Percentiles rank a stretch among this genome's conserved stretches.
Evolutionary conservation across 1,140 invertebrate genomes (phyloP).

Genomic region (Leptopilina clavipes): DNA sequence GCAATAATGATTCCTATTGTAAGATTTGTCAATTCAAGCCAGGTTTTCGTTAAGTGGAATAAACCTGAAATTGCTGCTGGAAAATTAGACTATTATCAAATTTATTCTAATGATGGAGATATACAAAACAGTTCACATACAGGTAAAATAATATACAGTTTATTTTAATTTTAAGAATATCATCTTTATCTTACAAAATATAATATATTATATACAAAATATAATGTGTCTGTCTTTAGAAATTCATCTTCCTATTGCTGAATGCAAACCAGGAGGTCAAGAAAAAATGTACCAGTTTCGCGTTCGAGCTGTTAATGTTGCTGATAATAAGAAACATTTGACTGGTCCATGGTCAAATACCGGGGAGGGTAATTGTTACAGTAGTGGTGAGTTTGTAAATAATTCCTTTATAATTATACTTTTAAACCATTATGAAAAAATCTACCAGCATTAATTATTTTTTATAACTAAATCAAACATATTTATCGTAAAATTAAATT

Average conservation of each 20-base stretch:
- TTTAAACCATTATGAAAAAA: too few relatives aligned
- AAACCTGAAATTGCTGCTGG: slow-evolving; percentile 79
- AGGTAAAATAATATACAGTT: slow-evolving; percentile 52
- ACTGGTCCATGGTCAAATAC: slow-evolving; percentile 71
- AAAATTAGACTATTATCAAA: slow-evolving; percentile 77
- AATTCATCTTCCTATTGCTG: slow-evolving; percentile 64
- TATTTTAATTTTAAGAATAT: too few relatives aligned
- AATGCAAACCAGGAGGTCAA: slow-evolving; percentile 65
- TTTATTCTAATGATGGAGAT: slow-evolving; percentile 60
- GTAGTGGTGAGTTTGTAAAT: slow-evolving; percentile 57
- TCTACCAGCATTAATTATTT: too few relatives aligned
- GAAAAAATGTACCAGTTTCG: slow-evolving; percentile 64
- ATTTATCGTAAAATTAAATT: too few relatives aligned
- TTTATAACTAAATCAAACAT: too few relatives aligned
- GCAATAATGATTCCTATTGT: slow-evolving; percentile 73
- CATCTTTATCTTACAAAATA: too few relatives aligned
- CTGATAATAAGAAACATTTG: slow-evolving; percentile 57
- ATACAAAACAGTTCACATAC: slow-evolving; percentile 62
- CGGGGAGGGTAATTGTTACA: slow-evolving; percentile 71
- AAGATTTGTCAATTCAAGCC: slow-evolving; percentile 71
- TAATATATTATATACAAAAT: too few relatives aligned
- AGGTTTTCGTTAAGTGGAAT: slow-evolving; percentile 77
- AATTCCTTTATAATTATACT: too few relatives aligned
- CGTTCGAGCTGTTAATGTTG: slow-evolving; percentile 72
- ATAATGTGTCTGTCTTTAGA: slow-evolving; percentile 55